Evolutionary conservation across 1,140 invertebrate species (phyloP), one percentile per base, ranked within the genome.

Genomic region (Brachionus koreanus): DNA sequence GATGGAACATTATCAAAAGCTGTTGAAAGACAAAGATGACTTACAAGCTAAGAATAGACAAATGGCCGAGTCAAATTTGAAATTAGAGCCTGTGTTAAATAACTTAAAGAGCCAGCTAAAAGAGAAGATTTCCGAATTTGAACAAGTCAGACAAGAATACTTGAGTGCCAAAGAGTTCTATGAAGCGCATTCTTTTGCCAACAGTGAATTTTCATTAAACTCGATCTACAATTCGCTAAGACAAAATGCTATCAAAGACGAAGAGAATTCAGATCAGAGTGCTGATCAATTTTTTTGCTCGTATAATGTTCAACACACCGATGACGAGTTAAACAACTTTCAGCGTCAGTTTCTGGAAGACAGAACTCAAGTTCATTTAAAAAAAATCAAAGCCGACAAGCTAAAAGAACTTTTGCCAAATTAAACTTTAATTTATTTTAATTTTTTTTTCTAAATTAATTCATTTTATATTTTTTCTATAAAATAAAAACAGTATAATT

Each of bases 301-400:
- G n/a, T 57, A n/a, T 65, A 79, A 79, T 79, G 49, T 39, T 61
- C 49, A 61, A 61, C 76, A 79, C n/a, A 79, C 25, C 9, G 76
- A 79, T 25, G 76, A 79, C 61, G 76, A 79, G 39, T 29, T 79
- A n/a, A 61, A 57, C 25, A 19, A 19, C 6, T 79, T 79, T 43
- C 49, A 57, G 19, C 19, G 33, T 1, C 33, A 79, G 33, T 79
- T 79, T 65, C n/a, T 79, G 3, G 76, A 57, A 39, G 49, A 57
- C 16, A 57, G 76, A 65, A 79, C 76, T 37, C 76, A 79, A 23
- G 76, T 43, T 25, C 49, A 79, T 43, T 16, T 79, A 9, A 61
- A 61, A 61, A 79, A 79, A 43, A 43, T 79, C 9, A 79, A 79
- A 79, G 52, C 76, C n/a, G 76, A 79, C 10, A 79, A 79, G 35